Conservation (phyloP, 2,888 invertebrate genomes). For the Stratiomys singularior region DNA sequence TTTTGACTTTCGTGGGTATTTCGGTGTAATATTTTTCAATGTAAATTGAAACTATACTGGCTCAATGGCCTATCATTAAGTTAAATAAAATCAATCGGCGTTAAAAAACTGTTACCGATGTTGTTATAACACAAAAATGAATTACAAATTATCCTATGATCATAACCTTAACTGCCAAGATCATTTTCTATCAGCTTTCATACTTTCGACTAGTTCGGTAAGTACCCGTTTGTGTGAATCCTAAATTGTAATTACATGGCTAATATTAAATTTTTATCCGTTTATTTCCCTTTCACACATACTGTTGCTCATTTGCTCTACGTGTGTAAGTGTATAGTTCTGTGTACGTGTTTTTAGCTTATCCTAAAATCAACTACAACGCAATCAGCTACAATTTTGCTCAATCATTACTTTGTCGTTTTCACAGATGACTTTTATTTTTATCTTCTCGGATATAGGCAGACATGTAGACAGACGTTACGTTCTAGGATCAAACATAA, state of each 20-base stretch:
- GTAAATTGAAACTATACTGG: background rate
- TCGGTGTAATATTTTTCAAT: background rate
- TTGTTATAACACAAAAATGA: background rate
- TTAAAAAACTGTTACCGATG: background rate
- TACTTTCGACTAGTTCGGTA: constrained; percentile 24
- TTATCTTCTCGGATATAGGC: constrained; percentile 4
- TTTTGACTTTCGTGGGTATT: no score
- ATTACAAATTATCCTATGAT: background rate
- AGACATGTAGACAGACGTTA: constrained; percentile 33
- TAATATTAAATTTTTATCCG: constrained; percentile 9
- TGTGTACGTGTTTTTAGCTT: constrained; percentile 35
- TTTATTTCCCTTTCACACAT: background rate
- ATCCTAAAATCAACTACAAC: constrained; percentile 28
- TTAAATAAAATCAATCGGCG: background rate
- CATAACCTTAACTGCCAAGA: background rate
- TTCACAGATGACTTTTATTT: constrained; percentile 30
- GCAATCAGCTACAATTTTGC: constrained; percentile 19
- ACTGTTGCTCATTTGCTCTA: background rate
- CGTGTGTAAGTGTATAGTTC: background rate
- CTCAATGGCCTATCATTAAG: background rate
- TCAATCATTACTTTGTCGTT: background rate
- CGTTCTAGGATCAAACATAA: constrained; percentile 35
- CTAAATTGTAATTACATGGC: constrained; percentile 38
- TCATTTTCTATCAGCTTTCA: background rate
- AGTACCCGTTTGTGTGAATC: constrained; percentile 44